Conservation (phyloP, 2,888 invertebrate genomes). For the Epinotia ramella region DNA sequence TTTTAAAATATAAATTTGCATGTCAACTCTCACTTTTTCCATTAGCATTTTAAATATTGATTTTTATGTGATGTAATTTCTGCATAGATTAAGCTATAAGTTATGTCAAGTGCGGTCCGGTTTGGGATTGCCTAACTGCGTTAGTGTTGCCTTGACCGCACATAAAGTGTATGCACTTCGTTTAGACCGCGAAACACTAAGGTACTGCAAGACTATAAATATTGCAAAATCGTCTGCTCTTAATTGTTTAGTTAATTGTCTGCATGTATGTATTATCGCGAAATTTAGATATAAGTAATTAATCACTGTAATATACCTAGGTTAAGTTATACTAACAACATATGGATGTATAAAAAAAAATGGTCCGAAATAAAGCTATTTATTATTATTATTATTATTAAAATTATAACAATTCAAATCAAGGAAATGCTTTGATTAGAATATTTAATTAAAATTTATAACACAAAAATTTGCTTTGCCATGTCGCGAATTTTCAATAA, state of each 20-base stretch:
- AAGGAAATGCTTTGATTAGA: no score
- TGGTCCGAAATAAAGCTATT: no score
- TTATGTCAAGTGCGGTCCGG: conserved; percentile 45
- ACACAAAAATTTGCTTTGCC: no score
- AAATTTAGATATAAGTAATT: no score
- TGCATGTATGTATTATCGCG: neutral
- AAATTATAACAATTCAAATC: no score
- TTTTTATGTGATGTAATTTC: conserved; percentile 46
- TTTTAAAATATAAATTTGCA: conserved; percentile 38
- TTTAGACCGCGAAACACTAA: conserved; percentile 29
- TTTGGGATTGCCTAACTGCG: conserved; percentile 50
- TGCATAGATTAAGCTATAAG: conserved; percentile 30
- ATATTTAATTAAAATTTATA: no score
- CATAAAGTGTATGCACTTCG: conserved; percentile 33
- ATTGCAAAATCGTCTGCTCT: neutral
- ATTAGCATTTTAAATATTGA: conserved; percentile 47
- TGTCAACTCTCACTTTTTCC: conserved; percentile 46
- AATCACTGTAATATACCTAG: no score
- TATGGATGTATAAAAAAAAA: no score
- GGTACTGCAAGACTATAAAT: neutral
- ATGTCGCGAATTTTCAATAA: no score
- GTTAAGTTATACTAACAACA: no score
- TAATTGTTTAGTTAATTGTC: neutral
- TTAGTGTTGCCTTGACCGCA: conserved; percentile 47
- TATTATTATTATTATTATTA: no score